Conservation (phyloP, 2,113 vertebrate genomes). For the Chaenogobius annularis region DNA sequence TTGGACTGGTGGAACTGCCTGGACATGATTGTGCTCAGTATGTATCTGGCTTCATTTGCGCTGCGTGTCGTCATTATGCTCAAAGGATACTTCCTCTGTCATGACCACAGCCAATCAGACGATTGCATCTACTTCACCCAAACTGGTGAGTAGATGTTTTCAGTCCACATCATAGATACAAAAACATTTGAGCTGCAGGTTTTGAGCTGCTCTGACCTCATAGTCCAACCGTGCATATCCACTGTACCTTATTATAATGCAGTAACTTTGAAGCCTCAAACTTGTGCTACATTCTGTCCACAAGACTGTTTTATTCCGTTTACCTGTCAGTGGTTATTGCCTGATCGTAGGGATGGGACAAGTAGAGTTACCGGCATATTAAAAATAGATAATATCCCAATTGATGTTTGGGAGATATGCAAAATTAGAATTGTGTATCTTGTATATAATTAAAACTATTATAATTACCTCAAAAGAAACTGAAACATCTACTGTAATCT, state of each 20-base stretch:
- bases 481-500: too few species aligned
- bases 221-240: background rate
- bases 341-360: background rate
- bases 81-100: conserved; percentile 80
- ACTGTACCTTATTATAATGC: background rate
- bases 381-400: too few species aligned
- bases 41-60: conserved; percentile 86
- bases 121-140: conserved; percentile 85
- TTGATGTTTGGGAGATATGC: too few species aligned
- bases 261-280: background rate
- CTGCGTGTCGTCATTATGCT: conserved; percentile 81
- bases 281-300: background rate
- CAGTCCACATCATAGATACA: too few species aligned
- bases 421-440: too few species aligned
- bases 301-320: background rate
- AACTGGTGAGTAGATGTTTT: conserved; percentile 72
- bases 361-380: too few species aligned
- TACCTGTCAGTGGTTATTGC: background rate
- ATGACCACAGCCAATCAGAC: conserved; percentile 19
- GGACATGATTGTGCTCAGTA: conserved; percentile 87
- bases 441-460: too few species aligned
- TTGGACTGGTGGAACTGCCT: conserved; percentile 91
- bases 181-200: background rate
- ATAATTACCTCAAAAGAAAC: too few species aligned
- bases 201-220: too few species aligned